phyloP scores from a whole-genome alignment of 2,888 invertebrate genomes.

The Cantharis rufa region DNA sequence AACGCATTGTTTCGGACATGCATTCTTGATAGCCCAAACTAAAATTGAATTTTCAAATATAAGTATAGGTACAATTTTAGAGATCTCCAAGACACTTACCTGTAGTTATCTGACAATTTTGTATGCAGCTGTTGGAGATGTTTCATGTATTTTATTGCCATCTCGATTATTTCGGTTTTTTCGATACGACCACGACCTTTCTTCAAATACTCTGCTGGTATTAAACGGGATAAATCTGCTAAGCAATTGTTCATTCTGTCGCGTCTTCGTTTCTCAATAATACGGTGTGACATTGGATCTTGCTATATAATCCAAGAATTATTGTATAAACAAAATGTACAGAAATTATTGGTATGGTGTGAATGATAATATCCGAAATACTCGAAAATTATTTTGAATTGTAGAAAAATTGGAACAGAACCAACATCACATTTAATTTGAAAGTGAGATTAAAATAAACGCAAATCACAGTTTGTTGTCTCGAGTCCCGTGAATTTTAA shows the following conservation, averaged over 20 bases:
- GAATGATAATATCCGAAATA: neutral
- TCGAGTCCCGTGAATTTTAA: too few species aligned
- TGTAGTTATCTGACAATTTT: conserved; percentile 51
- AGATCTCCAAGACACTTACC: conserved; percentile 36
- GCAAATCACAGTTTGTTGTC: too few species aligned
- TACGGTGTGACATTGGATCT: conserved; percentile 97
- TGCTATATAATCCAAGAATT: conserved; percentile 63
- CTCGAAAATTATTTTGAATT: neutral
- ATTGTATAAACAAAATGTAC: neutral
- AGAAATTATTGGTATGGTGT: neutral
- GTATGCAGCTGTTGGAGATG: conserved; percentile 74
- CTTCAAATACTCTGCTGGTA: conserved; percentile 90
- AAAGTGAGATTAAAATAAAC: too few species aligned
- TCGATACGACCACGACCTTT: conserved; percentile 95
- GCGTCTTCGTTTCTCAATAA: conserved; percentile 92
- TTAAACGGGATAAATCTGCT: conserved; percentile 89
- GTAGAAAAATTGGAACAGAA: neutral
- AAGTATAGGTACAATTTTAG: neutral
- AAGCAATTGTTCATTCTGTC: conserved; percentile 98
- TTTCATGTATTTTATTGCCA: conserved; percentile 94
- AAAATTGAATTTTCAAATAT: conserved; percentile 7
- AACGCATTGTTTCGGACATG: conserved; percentile 85
- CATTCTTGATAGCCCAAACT: conserved; percentile 89
- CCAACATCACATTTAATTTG: too few species aligned
- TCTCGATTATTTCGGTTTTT: conserved; percentile 97